Conservation (phyloP, 2,797 vertebrate species). For the Lemur catta region DNA sequence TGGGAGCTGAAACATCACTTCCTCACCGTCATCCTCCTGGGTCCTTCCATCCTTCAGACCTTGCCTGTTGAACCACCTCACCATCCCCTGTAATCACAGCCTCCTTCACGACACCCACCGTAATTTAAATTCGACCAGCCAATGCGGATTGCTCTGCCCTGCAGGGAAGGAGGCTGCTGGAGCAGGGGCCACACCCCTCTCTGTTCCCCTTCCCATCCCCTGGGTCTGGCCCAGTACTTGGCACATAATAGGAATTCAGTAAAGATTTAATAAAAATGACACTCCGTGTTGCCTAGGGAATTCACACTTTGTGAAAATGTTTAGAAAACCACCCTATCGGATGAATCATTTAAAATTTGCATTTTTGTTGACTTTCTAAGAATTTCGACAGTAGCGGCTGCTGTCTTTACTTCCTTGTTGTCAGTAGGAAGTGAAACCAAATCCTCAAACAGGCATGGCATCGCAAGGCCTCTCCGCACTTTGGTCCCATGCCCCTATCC, state of each 20-base stretch:
- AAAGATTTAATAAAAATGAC: neutral
- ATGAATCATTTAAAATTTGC: neutral
- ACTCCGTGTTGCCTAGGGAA: neutral
- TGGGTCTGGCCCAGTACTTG: too few relatives aligned
- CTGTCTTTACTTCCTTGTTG: neutral
- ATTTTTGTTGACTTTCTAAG: neutral
- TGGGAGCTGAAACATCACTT: neutral
- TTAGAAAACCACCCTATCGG: neutral
- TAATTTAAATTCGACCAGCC: neutral
- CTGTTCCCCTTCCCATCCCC: neutral
- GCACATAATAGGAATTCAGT: neutral
- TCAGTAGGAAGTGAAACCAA: neutral
- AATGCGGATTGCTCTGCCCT: accelerated
- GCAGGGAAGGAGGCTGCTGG: neutral
- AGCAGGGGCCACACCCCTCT: neutral
- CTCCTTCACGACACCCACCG: accelerated
- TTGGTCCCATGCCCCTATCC: accelerated
- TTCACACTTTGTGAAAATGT: neutral
- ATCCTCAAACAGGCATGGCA: too few relatives aligned
- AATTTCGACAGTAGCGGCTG: neutral
- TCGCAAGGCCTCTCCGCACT: neutral
- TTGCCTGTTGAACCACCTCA: neutral
- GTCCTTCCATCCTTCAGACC: neutral
- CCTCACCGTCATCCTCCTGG: neutral
- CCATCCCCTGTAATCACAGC: accelerated